A percentile compares a stretch with the other conserved stretches of the same genome.
Conservation (phyloP, 2,888 invertebrate genomes). For the Stictocephala bisonia region DNA sequence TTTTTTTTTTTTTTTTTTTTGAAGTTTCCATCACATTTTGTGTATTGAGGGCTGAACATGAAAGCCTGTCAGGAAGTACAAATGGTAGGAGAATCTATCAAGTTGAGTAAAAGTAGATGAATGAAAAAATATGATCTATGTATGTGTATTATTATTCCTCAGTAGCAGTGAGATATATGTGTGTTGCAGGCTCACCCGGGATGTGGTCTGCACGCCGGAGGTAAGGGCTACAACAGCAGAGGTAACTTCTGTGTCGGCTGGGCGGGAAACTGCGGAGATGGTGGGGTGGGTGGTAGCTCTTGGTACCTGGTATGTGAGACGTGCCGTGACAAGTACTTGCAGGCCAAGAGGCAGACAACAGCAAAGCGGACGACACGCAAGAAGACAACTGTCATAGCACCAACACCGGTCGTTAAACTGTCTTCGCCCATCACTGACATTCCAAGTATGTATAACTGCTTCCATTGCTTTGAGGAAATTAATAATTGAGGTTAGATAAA, state of each 20-base stretch:
- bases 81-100: too few species aligned
- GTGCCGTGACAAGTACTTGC: slow-evolving; percentile 69
- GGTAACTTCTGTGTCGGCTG: slow-evolving; percentile 90
- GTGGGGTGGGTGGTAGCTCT: slow-evolving; percentile 80
- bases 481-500: too few species aligned
- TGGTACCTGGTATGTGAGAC: slow-evolving; percentile 95
- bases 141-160: too few species aligned
- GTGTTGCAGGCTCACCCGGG: slow-evolving; percentile 83
- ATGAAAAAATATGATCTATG: too few species aligned
- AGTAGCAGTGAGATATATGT: too few species aligned
- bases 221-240: slow-evolving; percentile 92
- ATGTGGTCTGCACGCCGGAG: slow-evolving; percentile 86
- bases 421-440: slow-evolving; percentile 51
- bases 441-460: slow-evolving; percentile 44
- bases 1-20: too few species aligned
- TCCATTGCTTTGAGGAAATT: too few species aligned
- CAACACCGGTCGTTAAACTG: slow-evolving; percentile 50
- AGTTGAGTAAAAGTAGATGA: too few species aligned
- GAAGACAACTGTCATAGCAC: slow-evolving; percentile 50
- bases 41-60: too few species aligned
- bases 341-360: slow-evolving; percentile 59
- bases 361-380: slow-evolving; percentile 53
- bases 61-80: too few species aligned
- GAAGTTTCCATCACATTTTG: too few species aligned
- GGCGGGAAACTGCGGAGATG: slow-evolving; percentile 91